A percentile compares a stretch with the other conserved stretches of the same genome.
Conservation (phyloP, 2,797 vertebrate species). For the Delichon dasypus region DNA sequence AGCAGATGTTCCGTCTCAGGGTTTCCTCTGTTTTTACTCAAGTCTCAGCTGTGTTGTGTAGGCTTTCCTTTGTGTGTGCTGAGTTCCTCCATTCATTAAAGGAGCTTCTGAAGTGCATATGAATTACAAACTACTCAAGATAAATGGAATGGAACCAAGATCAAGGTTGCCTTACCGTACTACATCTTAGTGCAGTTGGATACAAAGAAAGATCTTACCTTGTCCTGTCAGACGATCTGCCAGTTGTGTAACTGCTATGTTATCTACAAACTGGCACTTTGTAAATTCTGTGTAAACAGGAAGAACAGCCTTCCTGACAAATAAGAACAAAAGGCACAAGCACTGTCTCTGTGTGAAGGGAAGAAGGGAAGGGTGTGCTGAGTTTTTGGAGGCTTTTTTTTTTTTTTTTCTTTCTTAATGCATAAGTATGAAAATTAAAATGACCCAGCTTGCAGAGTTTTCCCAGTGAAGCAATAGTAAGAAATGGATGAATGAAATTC, state of each 20-base stretch:
- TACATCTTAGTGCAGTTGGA: background rate
- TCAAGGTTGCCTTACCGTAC: background rate
- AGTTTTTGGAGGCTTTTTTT: rapidly evolving
- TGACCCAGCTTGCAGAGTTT: background rate
- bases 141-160: background rate
- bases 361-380: background rate
- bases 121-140: background rate
- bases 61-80: background rate
- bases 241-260: background rate
- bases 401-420: background rate
- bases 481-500: background rate
- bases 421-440: background rate
- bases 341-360: background rate
- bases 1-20: background rate
- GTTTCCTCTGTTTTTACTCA: background rate
- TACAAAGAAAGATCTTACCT: background rate
- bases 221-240: background rate
- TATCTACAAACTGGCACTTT: background rate
- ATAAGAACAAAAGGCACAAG: background rate
- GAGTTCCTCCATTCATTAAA: background rate
- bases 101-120: background rate
- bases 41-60: background rate
- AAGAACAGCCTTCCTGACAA: background rate
- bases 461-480: background rate
- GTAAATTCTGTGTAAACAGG: background rate